Base-by-base conservation (phyloP, 64 coral and sea anemone species). In the Montipora capricornis region DNA sequence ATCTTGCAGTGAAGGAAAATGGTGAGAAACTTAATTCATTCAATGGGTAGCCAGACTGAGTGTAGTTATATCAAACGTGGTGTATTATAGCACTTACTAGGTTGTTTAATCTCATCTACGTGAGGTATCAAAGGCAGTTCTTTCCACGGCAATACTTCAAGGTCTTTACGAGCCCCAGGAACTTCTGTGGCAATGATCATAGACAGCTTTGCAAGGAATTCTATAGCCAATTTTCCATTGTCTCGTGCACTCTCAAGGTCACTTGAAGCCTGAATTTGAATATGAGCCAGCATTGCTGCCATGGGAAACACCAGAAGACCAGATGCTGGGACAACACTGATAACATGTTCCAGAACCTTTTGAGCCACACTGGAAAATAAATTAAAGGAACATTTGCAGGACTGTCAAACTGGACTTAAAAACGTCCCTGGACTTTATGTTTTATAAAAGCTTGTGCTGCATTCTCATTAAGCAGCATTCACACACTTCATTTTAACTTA, bases 81-180 rank as follows among this genome's bases (percentile, higher is more conserved):
- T 0, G 29, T 57, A 57, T 57, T 4, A 57, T 6, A 0, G 22
- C 13, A 87, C 95, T 91, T 90, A 96, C 95, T 70, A 52, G 51
- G 78, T 17, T 71, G 76, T 47, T 86, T 68, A 5, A 96, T 77
- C 67, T 96, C 95, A 5, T 87, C 52, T 20, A 20, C 2, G 24
- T 82, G 45, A 5, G 95, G 95, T 19, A 96, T 87, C 49, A 94
- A 29, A 2, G 95, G 76, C 17, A 87, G 82, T 49, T 90, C 14
- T 5, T 94, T 96, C 95, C 95, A 94, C 16, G 81, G 67, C 2
- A 96, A 69, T 47, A 62, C 29, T 20, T 51, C 8, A 26, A 88
- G 37, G 5, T 96, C 52, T 29, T 91, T 76, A 44, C 55, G 61
- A 19, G 81, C 95, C 19, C 49, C 59, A 77, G 88, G 81, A 2